phyloP scores from a whole-genome alignment of 1,140 invertebrate species.

The Drosophila ironensis region DNA sequence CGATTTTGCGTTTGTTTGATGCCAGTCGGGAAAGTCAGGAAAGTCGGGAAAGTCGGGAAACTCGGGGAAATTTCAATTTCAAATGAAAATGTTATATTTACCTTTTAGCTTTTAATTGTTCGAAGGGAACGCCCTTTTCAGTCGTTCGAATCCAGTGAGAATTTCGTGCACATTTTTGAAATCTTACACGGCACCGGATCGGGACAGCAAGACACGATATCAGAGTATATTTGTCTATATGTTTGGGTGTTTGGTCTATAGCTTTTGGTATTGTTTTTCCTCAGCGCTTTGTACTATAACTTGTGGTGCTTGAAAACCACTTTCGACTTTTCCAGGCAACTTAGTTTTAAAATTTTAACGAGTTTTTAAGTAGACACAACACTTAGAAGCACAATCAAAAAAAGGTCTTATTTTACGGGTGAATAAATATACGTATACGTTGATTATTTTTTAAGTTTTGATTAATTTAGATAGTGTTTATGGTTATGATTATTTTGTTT shows the following conservation, averaged over 20 bases:
- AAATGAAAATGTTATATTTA: slow-evolving; percentile 16
- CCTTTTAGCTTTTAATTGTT: slow-evolving; percentile 16
- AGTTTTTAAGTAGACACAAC: slow-evolving; percentile 21
- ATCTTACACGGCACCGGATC: slow-evolving; percentile 25
- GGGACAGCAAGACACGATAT: slow-evolving; percentile 11
- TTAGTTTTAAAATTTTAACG: too few relatives aligned
- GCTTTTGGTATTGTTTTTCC: neutral
- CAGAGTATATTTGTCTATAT: slow-evolving; percentile 1
- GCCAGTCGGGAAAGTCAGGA: slow-evolving; percentile 5
- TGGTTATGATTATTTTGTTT: too few relatives aligned
- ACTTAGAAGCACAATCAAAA: slow-evolving; percentile 37
- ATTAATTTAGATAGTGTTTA: neutral
- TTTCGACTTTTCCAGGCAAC: too few relatives aligned
- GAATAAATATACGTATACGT: neutral
- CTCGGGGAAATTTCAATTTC: too few relatives aligned
- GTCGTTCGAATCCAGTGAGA: slow-evolving; percentile 68
- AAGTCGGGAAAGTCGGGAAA: too few relatives aligned
- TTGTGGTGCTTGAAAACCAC: too few relatives aligned
- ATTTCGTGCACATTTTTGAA: slow-evolving; percentile 75
- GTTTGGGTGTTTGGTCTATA: neutral
- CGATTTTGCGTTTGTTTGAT: neutral
- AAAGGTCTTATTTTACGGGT: slow-evolving; percentile 8
- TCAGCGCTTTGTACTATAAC: neutral
- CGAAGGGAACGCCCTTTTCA: slow-evolving; percentile 60
- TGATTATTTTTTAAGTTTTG: neutral